Evolutionary conservation across 2,888 invertebrate species (phyloP).

Genomic region (Drosophila mercatorum): DNA sequence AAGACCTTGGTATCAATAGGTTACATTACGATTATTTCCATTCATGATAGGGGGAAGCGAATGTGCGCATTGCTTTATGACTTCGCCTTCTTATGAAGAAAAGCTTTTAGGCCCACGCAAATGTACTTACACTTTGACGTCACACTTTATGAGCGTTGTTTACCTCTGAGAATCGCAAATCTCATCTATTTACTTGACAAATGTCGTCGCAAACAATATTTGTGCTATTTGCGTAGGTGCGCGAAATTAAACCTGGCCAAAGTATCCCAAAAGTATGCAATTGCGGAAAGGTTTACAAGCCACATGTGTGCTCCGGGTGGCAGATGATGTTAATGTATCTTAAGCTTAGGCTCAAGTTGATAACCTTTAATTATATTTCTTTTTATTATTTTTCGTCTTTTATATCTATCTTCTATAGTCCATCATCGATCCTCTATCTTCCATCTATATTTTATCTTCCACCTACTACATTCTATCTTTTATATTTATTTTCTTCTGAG

Average conservation of each 20-base stretch:
- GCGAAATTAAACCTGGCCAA: too few relatives aligned
- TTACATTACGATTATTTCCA: slow-evolving; percentile 13
- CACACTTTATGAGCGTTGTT: slow-evolving; percentile 20
- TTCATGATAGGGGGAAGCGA: slow-evolving; percentile 16
- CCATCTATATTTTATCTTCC: neutral
- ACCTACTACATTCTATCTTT: neutral
- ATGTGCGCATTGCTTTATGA: slow-evolving; percentile 31
- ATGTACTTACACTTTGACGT: slow-evolving; percentile 45
- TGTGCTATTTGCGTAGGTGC: neutral
- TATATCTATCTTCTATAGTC: neutral
- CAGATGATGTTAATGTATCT: neutral
- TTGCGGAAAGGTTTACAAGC: neutral
- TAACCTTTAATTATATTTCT: neutral
- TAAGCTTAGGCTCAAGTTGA: neutral
- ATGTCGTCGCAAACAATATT: neutral
- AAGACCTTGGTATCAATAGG: slow-evolving; percentile 26
- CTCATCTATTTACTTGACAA: slow-evolving; percentile 8
- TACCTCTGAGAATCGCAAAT: neutral
- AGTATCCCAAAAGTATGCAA: slow-evolving; percentile 41
- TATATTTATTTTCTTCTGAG: neutral
- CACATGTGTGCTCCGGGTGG: too few relatives aligned
- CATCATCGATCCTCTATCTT: neutral
- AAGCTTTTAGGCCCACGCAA: neutral
- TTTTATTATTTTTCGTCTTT: neutral
- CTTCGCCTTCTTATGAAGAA: slow-evolving; percentile 16